Evolutionary conservation across 2,888 invertebrate species (phyloP).

Genomic region (Drosophila borealis): DNA sequence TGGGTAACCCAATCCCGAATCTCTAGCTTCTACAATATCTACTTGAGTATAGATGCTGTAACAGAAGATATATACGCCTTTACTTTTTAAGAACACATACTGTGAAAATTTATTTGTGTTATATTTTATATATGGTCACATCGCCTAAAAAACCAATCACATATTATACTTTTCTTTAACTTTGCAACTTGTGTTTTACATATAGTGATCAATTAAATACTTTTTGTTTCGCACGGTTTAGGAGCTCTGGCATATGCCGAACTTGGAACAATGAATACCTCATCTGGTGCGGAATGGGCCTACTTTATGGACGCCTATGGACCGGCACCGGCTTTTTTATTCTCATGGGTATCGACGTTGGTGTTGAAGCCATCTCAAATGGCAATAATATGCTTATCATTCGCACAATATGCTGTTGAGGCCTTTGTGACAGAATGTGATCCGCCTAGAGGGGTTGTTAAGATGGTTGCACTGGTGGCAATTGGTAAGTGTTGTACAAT

Average conservation of each 20-base stretch:
- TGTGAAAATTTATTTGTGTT: too few relatives aligned
- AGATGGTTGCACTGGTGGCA: slow-evolving; percentile 94
- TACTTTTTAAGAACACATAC: too few relatives aligned
- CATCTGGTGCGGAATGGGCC: slow-evolving; percentile 97
- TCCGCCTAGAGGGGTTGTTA: slow-evolving; percentile 92
- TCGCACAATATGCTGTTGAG: slow-evolving; percentile 96
- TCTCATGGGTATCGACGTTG: slow-evolving; percentile 97
- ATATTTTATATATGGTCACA: too few relatives aligned
- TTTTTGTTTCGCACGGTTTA: slow-evolving; percentile 75
- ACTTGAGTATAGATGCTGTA: too few relatives aligned
- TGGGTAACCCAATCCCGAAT: too few relatives aligned
- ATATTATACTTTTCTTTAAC: too few relatives aligned
- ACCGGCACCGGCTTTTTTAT: slow-evolving; percentile 93
- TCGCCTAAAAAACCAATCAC: too few relatives aligned
- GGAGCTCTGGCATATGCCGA: slow-evolving; percentile 97
- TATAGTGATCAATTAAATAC: not conserved
- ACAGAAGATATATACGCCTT: too few relatives aligned
- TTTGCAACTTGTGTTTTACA: too few relatives aligned
- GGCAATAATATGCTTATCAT: slow-evolving; percentile 96
- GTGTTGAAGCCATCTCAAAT: slow-evolving; percentile 97
- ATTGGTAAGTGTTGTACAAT: slow-evolving; percentile 88
- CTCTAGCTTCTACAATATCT: too few relatives aligned
- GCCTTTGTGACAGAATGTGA: slow-evolving; percentile 95
- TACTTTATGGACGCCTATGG: slow-evolving; percentile 98
- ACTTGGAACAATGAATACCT: slow-evolving; percentile 97